These are phyloP conservation scores for Galeruca laticollis DNA, from an alignment of 2,888 invertebrate genomes.

Conservation along the genomic window DNA sequence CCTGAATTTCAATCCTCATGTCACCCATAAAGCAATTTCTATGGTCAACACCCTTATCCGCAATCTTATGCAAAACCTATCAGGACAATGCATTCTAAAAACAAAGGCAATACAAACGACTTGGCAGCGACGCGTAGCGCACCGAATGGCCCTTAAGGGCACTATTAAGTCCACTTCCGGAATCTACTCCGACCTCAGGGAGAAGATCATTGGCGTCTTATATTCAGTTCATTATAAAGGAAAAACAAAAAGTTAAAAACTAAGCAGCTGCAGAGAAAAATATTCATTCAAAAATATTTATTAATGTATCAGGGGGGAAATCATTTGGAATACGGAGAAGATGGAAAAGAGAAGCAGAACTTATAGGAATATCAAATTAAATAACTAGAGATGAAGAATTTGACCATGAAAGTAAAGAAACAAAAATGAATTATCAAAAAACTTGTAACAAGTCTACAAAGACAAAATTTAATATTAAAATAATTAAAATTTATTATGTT, in stretches of 20 bases:
- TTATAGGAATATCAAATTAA: no score
- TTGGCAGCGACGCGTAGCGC: conserved; percentile 51
- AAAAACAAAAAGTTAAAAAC: background rate
- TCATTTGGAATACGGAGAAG: no score
- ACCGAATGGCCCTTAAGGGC: conserved; percentile 61
- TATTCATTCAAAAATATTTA: no score
- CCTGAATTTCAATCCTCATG: conserved; percentile 5
- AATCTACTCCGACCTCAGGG: conserved; percentile 57
- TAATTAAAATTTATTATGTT: no score
- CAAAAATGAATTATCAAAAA: no score
- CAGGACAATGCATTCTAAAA: conserved; percentile 47
- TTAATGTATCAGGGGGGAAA: no score
- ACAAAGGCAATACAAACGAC: conserved; percentile 60
- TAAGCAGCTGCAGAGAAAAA: no score
- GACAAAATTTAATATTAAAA: no score
- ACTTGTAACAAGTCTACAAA: no score
- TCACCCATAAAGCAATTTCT: conserved; percentile 26
- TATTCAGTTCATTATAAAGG: background rate
- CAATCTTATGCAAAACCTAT: conserved; percentile 30
- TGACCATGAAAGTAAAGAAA: no score
- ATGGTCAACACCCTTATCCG: conserved; percentile 20
- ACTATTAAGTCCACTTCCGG: conserved; percentile 65
- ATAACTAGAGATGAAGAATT: no score
- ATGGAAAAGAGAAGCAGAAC: no score
- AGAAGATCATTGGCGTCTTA: conserved; percentile 34